Evolutionary conservation across 2,888 invertebrate species (phyloP).

Genomic region (Epirrhoe alternata): DNA sequence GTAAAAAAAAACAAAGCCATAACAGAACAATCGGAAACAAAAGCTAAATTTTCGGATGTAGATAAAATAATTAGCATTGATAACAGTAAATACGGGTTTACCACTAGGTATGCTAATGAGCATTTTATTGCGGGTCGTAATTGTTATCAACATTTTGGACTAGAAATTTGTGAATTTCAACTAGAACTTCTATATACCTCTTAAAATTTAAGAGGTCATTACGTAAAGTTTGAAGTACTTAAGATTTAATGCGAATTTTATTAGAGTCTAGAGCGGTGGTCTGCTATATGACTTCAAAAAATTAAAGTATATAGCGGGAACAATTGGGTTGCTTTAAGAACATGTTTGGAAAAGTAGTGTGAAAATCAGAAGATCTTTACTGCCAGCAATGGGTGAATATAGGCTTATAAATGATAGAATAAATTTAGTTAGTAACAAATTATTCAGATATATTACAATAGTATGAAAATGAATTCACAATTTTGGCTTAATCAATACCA

Average conservation of each 20-base stretch:
- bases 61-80: conserved; percentile 17
- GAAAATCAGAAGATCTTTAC: neutral
- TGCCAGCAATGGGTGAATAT: neutral
- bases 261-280: no score
- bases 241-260: no score
- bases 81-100: conserved; percentile 32
- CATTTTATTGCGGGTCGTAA: conserved; percentile 19
- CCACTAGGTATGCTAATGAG: conserved; percentile 29
- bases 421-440: neutral
- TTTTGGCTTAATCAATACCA: neutral
- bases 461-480: conserved; percentile 1
- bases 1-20: neutral
- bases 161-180: conserved; percentile 12
- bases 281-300: no score
- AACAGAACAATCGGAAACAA: conserved; percentile 1
- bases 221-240: neutral
- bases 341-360: neutral
- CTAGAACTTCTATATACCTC: neutral
- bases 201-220: neutral
- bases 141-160: conserved; percentile 26
- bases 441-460: neutral
- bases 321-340: no score
- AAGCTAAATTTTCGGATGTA: conserved; percentile 13
- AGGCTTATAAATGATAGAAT: neutral
- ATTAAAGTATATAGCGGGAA: no score